Evolutionary conservation across 1,140 invertebrate species (phyloP).

Genomic region (Nymphalis io): DNA sequence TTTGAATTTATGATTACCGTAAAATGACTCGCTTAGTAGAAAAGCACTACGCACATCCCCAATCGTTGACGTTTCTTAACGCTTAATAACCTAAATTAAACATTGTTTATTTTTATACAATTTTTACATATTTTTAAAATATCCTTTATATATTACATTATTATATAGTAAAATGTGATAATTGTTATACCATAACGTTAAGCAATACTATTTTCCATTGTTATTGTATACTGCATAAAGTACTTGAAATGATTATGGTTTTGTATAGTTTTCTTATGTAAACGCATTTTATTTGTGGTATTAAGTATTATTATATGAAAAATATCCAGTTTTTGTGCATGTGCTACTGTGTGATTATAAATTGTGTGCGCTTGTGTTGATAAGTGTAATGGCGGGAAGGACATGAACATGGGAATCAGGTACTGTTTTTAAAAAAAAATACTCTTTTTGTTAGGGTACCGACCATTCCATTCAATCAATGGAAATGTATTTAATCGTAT

Average conservation of each 20-base stretch:
- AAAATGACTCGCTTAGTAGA: slow-evolving; percentile 12
- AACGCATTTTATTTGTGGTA: neutral
- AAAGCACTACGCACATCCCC: slow-evolving; percentile 23
- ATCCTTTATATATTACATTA: neutral
- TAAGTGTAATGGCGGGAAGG: slow-evolving; percentile 31
- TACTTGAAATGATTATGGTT: neutral
- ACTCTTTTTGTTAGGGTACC: neutral
- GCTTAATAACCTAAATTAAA: slow-evolving; percentile 51
- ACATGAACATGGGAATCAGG: slow-evolving; percentile 19
- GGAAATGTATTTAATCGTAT: too few species aligned
- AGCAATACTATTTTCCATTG: neutral
- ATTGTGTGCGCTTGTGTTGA: slow-evolving; percentile 14
- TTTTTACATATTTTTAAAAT: neutral
- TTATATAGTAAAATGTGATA: neutral
- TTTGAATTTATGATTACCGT: slow-evolving; percentile 17
- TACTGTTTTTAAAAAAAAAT: slow-evolving; percentile 3
- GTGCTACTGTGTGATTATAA: slow-evolving; percentile 8
- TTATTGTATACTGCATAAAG: neutral
- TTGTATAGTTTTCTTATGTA: neutral
- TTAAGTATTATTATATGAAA: neutral
- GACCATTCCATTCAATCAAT: too few species aligned
- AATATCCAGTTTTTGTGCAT: slow-evolving; percentile 1
- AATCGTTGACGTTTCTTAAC: slow-evolving; percentile 45
- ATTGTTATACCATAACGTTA: neutral
- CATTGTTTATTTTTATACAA: slow-evolving; percentile 52